Conservation (phyloP, 2,113 vertebrate genomes). For the Hoplias malabaricus region DNA sequence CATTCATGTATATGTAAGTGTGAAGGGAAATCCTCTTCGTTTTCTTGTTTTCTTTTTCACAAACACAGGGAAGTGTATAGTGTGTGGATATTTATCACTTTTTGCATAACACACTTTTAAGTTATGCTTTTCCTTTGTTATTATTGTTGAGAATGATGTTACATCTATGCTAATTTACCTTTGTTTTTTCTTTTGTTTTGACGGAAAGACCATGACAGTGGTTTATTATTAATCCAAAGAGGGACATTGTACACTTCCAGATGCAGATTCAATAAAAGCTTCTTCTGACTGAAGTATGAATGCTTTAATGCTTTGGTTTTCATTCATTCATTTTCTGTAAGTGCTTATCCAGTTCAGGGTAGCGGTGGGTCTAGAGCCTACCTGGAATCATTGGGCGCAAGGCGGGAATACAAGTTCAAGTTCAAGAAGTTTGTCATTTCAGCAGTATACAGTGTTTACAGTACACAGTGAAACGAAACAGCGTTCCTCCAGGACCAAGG, state of each 20-base stretch:
- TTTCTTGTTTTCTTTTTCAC: not conserved
- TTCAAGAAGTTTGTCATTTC: too few relatives aligned
- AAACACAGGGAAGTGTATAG: not conserved
- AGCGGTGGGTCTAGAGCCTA: too few relatives aligned
- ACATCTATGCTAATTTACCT: not conserved
- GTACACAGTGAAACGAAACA: too few relatives aligned
- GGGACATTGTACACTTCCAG: not conserved
- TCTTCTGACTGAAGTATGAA: not conserved
- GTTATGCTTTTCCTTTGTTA: not conserved
- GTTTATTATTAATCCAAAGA: not conserved
- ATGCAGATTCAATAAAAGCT: conserved; percentile 28
- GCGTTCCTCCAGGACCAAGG: too few relatives aligned
- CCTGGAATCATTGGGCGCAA: too few relatives aligned
- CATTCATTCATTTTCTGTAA: too few relatives aligned
- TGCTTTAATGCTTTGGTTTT: not conserved
- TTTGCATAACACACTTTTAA: not conserved
- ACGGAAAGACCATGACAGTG: not conserved
- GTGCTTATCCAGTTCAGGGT: too few relatives aligned
- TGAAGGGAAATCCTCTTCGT: too few relatives aligned
- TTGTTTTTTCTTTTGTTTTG: not conserved
- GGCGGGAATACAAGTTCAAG: too few relatives aligned
- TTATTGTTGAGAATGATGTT: not conserved
- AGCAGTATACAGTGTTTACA: too few relatives aligned
- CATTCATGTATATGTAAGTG: too few relatives aligned
- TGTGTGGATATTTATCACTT: too few relatives aligned